Base-by-base conservation (phyloP, 2,113 vertebrate species). In the Epinephelus cyanopodus region DNA sequence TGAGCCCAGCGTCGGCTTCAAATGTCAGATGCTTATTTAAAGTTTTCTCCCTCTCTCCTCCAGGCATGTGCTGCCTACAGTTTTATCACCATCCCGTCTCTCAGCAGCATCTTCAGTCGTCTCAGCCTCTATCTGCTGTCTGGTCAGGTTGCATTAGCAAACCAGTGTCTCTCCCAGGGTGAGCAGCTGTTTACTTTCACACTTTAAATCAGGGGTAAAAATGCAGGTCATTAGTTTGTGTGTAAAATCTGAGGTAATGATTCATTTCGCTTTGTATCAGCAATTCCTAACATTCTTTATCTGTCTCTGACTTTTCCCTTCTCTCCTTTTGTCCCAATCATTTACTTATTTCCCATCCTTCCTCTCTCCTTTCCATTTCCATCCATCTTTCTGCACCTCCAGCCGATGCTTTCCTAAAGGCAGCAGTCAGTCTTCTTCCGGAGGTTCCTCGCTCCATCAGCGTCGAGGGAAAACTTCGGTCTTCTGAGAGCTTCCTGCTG, bases 161-260 rank as follows among this genome's bases (percentile, higher is more conserved):
- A 99, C 89, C 98, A 99, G 94, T 99, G 98, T 93, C 97, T 99
- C 76, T 99, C 98, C 47, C 98, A 99, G 94, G 98, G 98, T 99
- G 91, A 97, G 96, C 57, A 37, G 25, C 61, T 39, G 53, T 58
- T 67, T 63, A 10, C 3, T 33, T 12, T 64, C 17, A 56, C 0
- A 10, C 37, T 70, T 42, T 5, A 39, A 33, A 37, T 10, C 0
- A 48, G 3, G 17, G 8, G 23, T n/a, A 1, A 52, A 3, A 9
- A 19, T 19, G 29, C 17, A 13, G 65, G 14, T 6, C 45, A 50
- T 52, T 29, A 23, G 14, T 66, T 29, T 37, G 14, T 23, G 60
- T 27, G 25, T 6, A 5, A 18, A 45, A n/a, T 52, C 15, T 33
- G n/a, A 71, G 53, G 23, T 3, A 15, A 18, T 9, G 7, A 15